Evolutionary conservation across 2,797 vertebrate genomes (phyloP).

Genomic region (Myotis planiceps): DNA sequence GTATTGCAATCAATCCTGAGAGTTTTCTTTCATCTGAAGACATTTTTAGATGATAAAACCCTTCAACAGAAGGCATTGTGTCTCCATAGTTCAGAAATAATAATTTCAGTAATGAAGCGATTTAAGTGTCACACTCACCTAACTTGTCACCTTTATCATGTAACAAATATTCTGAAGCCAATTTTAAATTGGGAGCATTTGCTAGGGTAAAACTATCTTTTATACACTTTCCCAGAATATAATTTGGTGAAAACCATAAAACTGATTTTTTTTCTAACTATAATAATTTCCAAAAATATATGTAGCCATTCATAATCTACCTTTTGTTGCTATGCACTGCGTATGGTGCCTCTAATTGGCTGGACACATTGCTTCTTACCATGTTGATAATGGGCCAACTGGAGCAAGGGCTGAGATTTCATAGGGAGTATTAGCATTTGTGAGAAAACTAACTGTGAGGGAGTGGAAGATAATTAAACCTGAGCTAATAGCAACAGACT

Average conservation of each 20-base stretch:
- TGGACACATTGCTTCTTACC: not conserved
- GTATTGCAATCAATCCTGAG: not conserved
- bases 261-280: not conserved
- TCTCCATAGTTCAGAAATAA: not conserved
- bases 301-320: not conserved
- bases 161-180: not conserved
- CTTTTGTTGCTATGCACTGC: not conserved
- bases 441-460: constrained; percentile 30
- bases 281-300: not conserved
- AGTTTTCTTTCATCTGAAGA: not conserved
- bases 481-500: constrained; percentile 44
- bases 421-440: constrained; percentile 25
- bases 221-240: not conserved
- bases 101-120: not conserved
- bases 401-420: constrained; percentile 10
- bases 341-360: not conserved
- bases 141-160: not conserved
- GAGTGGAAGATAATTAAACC: constrained; percentile 56
- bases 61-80: not conserved
- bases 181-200: not conserved
- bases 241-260: constrained; percentile 6
- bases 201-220: not conserved
- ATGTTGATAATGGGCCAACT: not conserved
- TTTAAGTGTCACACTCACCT: not conserved
- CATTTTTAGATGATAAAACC: not conserved